Base-by-base conservation (phyloP, 1,140 invertebrate species). In the Heliothis subflexa region DNA sequence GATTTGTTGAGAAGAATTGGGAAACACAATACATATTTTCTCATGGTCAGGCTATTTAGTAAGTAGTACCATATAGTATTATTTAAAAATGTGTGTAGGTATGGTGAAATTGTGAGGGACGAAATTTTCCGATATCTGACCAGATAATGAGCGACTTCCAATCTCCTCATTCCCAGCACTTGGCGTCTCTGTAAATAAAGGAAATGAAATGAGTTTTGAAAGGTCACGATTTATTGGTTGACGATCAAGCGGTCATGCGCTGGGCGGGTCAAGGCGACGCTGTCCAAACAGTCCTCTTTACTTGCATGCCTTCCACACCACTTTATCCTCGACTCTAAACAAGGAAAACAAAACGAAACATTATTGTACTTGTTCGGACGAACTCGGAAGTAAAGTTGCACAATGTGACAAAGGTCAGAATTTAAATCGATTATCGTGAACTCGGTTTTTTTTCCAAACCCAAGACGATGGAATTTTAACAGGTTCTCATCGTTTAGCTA, bases 141-240 rank as follows among this genome's bases (percentile, higher is more conserved):
- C 59, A 64, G 59, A 52, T 33, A 75, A 64, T 50, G 47, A 52
- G 59, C 28, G 28, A 25, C 73, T 54, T 40, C 33, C 33, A 40
- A 40, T 40, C 73, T 40, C 47, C 40, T 52, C 21, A 21, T 18
- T 33, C 55, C 75, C 52, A 49, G 25, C 77, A 64, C 76, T 85
- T 81, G 83, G 78, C 72, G 71, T 21, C 40, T 71, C 45, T 78
- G 78, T 86, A 90, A 90, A 88, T 88, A 88, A 89, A 87, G 84
- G 86, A 86, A 86, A 86, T 82, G 72, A 79, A 83, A 80, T 76
- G 81, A 81, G 54, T 78, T 86, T 86, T 74, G 71, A 88, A 90
- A 91, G 91, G 88, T 85, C 86, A 78, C 77, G 78, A 78, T 71
- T 66, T 75, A 81, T 81, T 83, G 82, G 75, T 66, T 66, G 71